Evolutionary conservation across 2,888 invertebrate species (phyloP).

Genomic region (Platycheirus rosarum): DNA sequence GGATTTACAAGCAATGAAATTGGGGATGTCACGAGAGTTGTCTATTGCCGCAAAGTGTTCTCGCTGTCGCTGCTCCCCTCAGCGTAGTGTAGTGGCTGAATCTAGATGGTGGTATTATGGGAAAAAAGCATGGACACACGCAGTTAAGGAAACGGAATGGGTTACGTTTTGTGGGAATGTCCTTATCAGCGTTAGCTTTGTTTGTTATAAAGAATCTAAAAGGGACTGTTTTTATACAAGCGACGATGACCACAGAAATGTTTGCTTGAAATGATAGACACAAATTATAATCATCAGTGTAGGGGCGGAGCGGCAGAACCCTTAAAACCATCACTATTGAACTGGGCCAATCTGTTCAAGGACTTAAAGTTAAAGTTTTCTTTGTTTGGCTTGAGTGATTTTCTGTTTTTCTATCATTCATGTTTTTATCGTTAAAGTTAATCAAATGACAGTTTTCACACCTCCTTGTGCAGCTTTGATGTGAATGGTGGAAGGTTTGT

Average conservation of each 20-base stretch:
- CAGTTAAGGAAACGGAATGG: constrained; percentile 5
- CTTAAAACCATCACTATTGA: constrained; percentile 24
- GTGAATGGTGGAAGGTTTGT: constrained; percentile 14
- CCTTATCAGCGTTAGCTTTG: constrained; percentile 3
- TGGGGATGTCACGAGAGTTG: constrained; percentile 61
- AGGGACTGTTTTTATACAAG: not conserved
- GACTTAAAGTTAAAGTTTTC: constrained; percentile 19
- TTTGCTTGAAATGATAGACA: not conserved
- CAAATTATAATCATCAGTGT: not conserved
- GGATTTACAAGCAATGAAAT: constrained; percentile 72
- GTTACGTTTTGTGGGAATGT: constrained; percentile 2
- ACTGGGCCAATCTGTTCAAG: constrained; percentile 22
- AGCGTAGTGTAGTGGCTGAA: constrained; percentile 12
- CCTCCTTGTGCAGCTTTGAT: constrained; percentile 34
- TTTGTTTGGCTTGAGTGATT: constrained; percentile 21
- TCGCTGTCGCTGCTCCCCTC: not conserved
- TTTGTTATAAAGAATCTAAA: not conserved
- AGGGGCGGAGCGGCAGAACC: not conserved
- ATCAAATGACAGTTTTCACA: constrained; percentile 61
- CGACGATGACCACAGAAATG: not conserved
- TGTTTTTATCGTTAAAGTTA: constrained; percentile 44
- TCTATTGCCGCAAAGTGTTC: constrained; percentile 47
- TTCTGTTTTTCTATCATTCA: constrained; percentile 54
- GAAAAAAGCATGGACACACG: constrained; percentile 23
- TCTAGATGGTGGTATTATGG: constrained; percentile 28